Conservation (phyloP, 2,113 vertebrate genomes). For the Talpa occidentalis region DNA sequence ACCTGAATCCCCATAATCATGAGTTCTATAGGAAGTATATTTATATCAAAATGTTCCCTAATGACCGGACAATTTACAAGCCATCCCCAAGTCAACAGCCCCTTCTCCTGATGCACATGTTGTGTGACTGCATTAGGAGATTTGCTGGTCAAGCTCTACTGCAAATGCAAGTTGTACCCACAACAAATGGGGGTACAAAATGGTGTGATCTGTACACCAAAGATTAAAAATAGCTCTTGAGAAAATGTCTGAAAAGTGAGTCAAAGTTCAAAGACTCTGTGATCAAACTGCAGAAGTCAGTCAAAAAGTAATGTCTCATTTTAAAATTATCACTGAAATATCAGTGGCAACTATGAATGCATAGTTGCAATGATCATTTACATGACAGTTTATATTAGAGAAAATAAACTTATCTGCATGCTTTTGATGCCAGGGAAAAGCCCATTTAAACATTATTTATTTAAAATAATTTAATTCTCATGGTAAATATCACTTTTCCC, state of each 20-base stretch:
- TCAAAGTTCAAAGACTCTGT: not conserved
- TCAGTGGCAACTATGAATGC: not conserved
- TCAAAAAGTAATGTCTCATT: not conserved
- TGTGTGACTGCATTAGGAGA: not conserved
- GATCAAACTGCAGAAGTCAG: not conserved
- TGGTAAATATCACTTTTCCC: conserved; percentile 54
- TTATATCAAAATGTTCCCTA: not conserved
- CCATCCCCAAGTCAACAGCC: not conserved
- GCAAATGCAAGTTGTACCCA: not conserved
- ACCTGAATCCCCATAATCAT: not conserved
- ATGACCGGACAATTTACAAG: not conserved
- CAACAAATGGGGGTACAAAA: not conserved
- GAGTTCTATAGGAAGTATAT: not conserved
- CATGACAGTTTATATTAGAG: not conserved
- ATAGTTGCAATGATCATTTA: not conserved
- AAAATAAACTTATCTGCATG: conserved; percentile 9
- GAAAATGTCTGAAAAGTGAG: not conserved
- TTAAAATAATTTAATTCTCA: conserved; percentile 53
- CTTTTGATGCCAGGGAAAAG: conserved; percentile 29
- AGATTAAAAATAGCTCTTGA: not conserved
- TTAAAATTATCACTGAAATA: conserved; percentile 11
- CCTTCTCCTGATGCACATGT: not conserved
- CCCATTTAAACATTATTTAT: conserved; percentile 40
- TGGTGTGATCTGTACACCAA: not conserved
- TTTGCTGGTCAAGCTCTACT: not conserved